Base-by-base conservation (phyloP, 2,797 vertebrate genomes). In the Sebastes matsubarae region DNA sequence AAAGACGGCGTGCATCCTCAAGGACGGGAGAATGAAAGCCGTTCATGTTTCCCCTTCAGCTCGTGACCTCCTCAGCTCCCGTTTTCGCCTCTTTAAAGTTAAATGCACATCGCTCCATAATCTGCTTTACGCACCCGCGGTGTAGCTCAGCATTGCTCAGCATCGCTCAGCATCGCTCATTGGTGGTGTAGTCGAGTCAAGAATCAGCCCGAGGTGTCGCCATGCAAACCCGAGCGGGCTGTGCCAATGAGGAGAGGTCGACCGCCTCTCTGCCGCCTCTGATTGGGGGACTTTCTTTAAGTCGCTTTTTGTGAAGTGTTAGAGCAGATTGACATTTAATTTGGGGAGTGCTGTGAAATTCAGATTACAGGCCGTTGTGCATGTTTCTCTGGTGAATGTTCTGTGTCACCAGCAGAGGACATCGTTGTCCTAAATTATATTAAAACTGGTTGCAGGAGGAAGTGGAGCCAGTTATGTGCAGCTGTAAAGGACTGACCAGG, bases 211-310 rank as follows among this genome's bases (percentile, higher is more conserved):
- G 36, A 81, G 55, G 77, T 83, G 84, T 92, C 89, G 9, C 90
- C 86, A 87, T 83, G 88, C 86, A 86, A 86, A 86, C 81, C 54
- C 30, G 8, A 0, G 54, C 61, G 8, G 59, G 29, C 42, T 36
- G 79, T 0, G 30, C 88, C 91, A 92, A 91, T 92, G 22, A 83
- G 75, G 30, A 4, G 74, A 65, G 8, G 55, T 1, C 14, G 14
- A 2, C 55, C 6, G 65, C 58, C 66, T 42, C 24, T 2, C 1
- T 2, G 4, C 24, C 0, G 4, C 3, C 54, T 55, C 84, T 54
- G 78, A 91, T 89, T 90, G 91, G 91, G 69, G 24, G 32, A 66
- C 22, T 9, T 32, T 65, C 14, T 54, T 66, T 79, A 87, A 78
- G 25, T 77, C 74, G 0, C 0, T 66, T 32, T 70, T 73, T 72